phyloP scores from a whole-genome alignment of 1,140 invertebrate genomes.

The Bombus picipes region DNA sequence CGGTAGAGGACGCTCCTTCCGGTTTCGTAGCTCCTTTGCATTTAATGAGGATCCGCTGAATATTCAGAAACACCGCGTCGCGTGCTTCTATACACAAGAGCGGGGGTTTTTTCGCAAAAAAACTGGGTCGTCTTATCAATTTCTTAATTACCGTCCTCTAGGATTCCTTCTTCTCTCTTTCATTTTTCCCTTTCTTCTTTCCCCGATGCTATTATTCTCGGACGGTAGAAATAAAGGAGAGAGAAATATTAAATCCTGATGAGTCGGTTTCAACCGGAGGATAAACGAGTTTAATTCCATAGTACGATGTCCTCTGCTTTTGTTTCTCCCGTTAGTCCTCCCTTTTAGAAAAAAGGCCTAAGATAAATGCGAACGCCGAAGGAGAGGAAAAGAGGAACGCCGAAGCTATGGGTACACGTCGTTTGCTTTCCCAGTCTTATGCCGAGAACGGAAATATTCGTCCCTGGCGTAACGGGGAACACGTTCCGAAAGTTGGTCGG shows the following conservation, averaged over 20 bases:
- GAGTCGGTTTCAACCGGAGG: conserved; percentile 20
- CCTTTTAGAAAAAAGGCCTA: neutral
- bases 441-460: conserved; percentile 28
- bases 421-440: neutral
- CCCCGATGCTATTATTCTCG: neutral
- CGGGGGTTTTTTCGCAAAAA: neutral
- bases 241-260: conserved; percentile 28
- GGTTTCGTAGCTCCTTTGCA: conserved; percentile 48
- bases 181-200: neutral
- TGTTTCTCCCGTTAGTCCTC: neutral
- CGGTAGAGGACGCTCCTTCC: conserved; percentile 23
- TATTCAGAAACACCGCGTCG: conserved; percentile 39
- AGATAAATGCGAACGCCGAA: neutral
- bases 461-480: conserved; percentile 23
- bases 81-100: neutral
- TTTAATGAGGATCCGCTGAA: conserved; percentile 44
- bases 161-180: neutral
- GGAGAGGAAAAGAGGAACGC: neutral
- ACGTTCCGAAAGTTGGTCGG: conserved; percentile 49
- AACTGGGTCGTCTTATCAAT: conserved; percentile 14
- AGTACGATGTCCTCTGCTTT: neutral
- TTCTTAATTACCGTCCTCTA: conserved; percentile 22
- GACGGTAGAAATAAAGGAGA: neutral
- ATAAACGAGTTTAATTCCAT: conserved; percentile 24
- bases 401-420: neutral